phyloP scores from a whole-genome alignment of 2,797 vertebrate species.

The Todus mexicanus region DNA sequence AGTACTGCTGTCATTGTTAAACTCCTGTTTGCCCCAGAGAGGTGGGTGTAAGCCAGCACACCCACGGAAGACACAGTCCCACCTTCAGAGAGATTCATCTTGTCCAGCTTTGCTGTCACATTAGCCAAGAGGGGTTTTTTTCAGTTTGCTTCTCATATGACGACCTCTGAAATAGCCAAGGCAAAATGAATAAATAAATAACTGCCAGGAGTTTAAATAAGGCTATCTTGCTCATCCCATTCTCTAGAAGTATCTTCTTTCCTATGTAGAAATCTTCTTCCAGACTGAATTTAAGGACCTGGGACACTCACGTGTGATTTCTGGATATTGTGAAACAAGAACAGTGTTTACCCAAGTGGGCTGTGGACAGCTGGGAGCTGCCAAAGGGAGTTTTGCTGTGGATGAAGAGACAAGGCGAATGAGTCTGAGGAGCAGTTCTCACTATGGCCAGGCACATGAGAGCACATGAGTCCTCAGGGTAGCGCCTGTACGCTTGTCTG shows the following conservation, averaged over 20 bases:
- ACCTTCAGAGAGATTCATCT: neutral
- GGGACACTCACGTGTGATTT: neutral
- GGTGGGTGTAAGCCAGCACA: neutral
- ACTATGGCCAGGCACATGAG: neutral
- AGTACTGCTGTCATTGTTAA: neutral
- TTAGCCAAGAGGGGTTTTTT: neutral
- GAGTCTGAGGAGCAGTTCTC: neutral
- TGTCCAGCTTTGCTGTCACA: neutral
- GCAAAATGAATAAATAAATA: conserved; percentile 10
- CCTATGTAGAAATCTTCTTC: neutral
- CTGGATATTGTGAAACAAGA: neutral
- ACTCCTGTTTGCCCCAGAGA: neutral
- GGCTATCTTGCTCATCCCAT: neutral
- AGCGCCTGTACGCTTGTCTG: neutral
- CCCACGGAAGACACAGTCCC: neutral
- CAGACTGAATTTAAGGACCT: neutral
- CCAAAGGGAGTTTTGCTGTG: neutral
- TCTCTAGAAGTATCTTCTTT: neutral
- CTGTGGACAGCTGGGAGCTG: neutral
- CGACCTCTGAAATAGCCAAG: conserved; percentile 24
- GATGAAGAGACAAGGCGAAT: neutral
- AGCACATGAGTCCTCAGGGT: neutral
- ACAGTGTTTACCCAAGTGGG: neutral
- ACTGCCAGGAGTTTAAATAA: conserved; percentile 24
- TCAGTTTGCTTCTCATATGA: conserved; percentile 33